Percentiles rank a stretch among this genome's conserved stretches.
phyloP scores from a whole-genome alignment of 2,797 vertebrate genomes.

The Anolis apletophallus region DNA sequence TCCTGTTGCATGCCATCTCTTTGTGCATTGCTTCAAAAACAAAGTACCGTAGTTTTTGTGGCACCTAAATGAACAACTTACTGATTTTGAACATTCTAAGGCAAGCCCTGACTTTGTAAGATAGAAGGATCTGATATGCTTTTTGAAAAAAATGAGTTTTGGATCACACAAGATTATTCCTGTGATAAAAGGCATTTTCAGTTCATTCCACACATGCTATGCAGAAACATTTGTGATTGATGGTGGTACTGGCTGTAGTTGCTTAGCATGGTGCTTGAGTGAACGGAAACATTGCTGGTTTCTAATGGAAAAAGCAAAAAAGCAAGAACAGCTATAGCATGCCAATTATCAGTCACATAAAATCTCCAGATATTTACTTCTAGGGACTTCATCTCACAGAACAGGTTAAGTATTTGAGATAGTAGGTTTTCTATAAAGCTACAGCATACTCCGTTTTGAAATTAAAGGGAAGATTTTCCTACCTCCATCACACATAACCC shows the following conservation, averaged over 20 bases:
- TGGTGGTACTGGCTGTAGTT: constrained; percentile 54
- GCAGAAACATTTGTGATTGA: constrained; percentile 59
- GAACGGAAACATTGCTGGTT: constrained; percentile 13
- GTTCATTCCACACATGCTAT: constrained; percentile 47
- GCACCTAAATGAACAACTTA: neutral
- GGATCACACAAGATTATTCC: constrained; percentile 22
- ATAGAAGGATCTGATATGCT: neutral
- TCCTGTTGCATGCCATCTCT: neutral
- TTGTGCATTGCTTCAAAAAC: neutral
- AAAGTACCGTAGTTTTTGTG: neutral
- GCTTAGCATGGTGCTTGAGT: constrained; percentile 44
- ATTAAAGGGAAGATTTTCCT: too few relatives aligned
- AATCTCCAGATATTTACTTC: constrained; percentile 20
- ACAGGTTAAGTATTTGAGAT: too few relatives aligned
- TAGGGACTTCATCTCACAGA: neutral
- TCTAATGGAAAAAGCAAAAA: constrained; percentile 21
- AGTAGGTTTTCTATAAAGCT: too few relatives aligned
- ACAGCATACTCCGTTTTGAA: too few relatives aligned
- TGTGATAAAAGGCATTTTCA: constrained; percentile 17
- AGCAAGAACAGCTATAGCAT: neutral
- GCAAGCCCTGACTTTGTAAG: neutral
- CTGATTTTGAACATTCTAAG: neutral
- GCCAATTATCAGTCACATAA: constrained; percentile 10
- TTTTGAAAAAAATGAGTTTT: neutral
- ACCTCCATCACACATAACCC: too few relatives aligned